Conservation (phyloP, 2,888 invertebrate species). For the Morpho achilles region DNA sequence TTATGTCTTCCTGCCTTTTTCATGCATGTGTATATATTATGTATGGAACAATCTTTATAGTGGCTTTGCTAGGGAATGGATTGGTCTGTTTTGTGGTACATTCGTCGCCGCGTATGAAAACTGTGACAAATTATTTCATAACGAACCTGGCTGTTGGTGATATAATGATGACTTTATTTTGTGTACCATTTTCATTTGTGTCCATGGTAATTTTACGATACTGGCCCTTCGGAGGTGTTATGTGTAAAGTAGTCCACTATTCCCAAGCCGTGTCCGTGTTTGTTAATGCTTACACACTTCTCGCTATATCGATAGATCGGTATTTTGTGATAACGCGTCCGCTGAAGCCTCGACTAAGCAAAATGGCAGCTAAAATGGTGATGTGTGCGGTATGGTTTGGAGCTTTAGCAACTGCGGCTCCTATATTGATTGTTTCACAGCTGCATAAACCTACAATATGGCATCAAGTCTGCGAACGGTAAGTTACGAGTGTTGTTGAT, state of each 20-base stretch:
- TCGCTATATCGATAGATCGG: slow-evolving; percentile 93
- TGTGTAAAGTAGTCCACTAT: slow-evolving; percentile 90
- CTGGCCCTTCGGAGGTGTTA: slow-evolving; percentile 91
- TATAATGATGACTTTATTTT: slow-evolving; percentile 92
- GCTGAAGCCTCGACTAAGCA: slow-evolving; percentile 87
- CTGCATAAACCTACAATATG: slow-evolving; percentile 76
- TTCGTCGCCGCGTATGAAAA: slow-evolving; percentile 90
- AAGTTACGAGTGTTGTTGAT: slow-evolving; percentile 39
- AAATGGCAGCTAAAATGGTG: slow-evolving; percentile 82
- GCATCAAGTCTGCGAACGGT: slow-evolving; percentile 80
- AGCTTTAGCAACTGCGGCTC: slow-evolving; percentile 88
- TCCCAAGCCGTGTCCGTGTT: slow-evolving; percentile 89
- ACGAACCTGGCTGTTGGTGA: slow-evolving; percentile 93
- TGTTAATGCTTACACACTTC: slow-evolving; percentile 93
- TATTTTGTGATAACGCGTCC: slow-evolving; percentile 95
- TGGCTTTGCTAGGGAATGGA: slow-evolving; percentile 86
- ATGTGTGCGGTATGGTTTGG: slow-evolving; percentile 87
- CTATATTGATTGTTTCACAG: slow-evolving; percentile 86
- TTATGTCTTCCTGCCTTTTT: slow-evolving; percentile 72
- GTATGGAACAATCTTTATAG: slow-evolving; percentile 84
- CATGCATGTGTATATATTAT: slow-evolving; percentile 83
- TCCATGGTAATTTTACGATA: slow-evolving; percentile 87
- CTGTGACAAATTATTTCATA: slow-evolving; percentile 95
- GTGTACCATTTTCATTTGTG: slow-evolving; percentile 94
- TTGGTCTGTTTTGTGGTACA: slow-evolving; percentile 93